These are phyloP conservation scores for Desoria tigrina DNA, from an alignment of 2,888 invertebrate species.

Conservation along the genomic window DNA sequence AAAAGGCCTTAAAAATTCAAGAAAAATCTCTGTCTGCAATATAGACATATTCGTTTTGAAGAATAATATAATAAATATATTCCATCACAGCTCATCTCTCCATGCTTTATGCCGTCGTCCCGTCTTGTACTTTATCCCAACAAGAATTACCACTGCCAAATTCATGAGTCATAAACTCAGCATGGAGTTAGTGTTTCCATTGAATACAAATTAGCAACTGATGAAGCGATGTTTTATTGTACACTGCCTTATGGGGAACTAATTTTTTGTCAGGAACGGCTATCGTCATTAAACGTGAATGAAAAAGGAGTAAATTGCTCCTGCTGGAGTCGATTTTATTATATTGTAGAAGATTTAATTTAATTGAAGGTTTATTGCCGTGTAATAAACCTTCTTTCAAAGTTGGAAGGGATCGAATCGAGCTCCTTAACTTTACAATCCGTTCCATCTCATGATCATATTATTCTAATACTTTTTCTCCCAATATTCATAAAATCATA, in stretches of 20 bases:
- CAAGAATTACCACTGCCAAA: slow-evolving; percentile 5
- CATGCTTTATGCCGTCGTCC: too few relatives aligned
- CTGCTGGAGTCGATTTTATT: slow-evolving; percentile 2
- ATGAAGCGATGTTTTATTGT: slow-evolving; percentile 21
- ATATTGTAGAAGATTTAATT: slow-evolving; percentile 13
- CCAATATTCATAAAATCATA: too few relatives aligned
- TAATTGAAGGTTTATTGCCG: slow-evolving; percentile 23
- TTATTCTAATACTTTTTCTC: too few relatives aligned
- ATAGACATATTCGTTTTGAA: too few relatives aligned
- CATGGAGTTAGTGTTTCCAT: slow-evolving; percentile 23
- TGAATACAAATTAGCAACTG: slow-evolving; percentile 26
- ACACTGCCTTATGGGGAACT: slow-evolving; percentile 24
- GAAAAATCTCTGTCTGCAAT: too few relatives aligned
- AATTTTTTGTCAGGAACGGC: slow-evolving; percentile 9
- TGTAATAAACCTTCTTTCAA: slow-evolving; percentile 4
- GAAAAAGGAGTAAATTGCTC: slow-evolving; percentile 21
- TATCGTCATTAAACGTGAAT: slow-evolving; percentile 23
- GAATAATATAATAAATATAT: too few relatives aligned
- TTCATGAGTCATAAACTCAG: slow-evolving; percentile 26
- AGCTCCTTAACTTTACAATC: neutral
- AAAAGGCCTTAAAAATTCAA: too few relatives aligned
- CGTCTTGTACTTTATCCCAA: too few relatives aligned
- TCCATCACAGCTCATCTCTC: neutral
- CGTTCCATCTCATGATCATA: too few relatives aligned
- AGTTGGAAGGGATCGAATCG: neutral